phyloP scores from a whole-genome alignment of 2,113 vertebrate species.

The Pandion haliaetus region DNA sequence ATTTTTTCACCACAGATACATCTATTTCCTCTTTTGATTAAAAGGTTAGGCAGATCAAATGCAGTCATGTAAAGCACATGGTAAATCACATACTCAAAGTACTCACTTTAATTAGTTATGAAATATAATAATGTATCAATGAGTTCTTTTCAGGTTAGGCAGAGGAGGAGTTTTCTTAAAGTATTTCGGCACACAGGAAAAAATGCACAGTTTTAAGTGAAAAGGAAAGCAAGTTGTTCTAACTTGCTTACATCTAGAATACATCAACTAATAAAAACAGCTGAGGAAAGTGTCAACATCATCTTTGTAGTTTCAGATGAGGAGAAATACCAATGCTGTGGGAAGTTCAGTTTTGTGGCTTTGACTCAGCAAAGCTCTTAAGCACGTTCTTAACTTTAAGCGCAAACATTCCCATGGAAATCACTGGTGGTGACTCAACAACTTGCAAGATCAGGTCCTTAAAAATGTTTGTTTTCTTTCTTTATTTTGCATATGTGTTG shows the following conservation, averaged over 20 bases:
- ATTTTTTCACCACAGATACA: neutral
- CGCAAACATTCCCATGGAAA: neutral
- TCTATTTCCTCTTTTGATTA: neutral
- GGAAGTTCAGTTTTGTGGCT: neutral
- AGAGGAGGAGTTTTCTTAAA: neutral
- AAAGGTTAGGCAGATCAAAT: neutral
- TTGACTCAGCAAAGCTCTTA: neutral
- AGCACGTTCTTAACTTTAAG: neutral
- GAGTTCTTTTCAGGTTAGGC: neutral
- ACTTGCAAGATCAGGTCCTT: neutral
- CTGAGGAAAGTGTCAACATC: neutral
- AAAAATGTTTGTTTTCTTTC: neutral
- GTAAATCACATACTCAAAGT: neutral
- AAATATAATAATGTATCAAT: neutral
- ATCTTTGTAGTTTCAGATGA: neutral
- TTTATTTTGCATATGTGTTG: neutral
- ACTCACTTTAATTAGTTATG: neutral
- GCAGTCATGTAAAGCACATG: neutral
- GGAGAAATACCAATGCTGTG: neutral
- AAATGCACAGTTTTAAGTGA: neutral
- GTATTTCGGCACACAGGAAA: neutral
- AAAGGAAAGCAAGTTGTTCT: neutral
- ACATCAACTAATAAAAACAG: neutral
- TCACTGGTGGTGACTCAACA: neutral
- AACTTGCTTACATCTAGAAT: neutral